Percentiles rank a stretch among this genome's conserved stretches.
These are phyloP conservation scores for Euthynnus affinis DNA, from an alignment of 2,797 vertebrate genomes.

Conservation along the genomic window DNA sequence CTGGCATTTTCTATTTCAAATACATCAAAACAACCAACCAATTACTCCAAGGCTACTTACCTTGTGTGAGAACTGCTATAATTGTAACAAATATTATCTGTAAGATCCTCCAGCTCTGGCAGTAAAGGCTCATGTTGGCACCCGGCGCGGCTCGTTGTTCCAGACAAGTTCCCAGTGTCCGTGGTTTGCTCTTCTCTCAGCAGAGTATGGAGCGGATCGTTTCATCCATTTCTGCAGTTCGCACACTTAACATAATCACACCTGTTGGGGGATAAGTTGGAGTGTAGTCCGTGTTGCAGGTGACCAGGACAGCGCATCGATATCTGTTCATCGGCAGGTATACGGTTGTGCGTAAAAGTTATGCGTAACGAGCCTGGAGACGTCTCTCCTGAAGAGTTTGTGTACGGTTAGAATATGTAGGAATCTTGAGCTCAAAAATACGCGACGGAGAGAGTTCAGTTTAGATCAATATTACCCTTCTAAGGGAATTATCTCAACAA, in stretches of 20 bases:
- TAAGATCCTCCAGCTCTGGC: constrained; percentile 76
- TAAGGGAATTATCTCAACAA: constrained; percentile 38
- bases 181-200: constrained; percentile 57
- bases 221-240: constrained; percentile 65
- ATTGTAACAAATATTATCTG: constrained; percentile 77
- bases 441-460: background rate
- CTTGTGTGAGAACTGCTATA: constrained; percentile 77
- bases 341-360: constrained; percentile 78
- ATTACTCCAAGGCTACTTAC: constrained; percentile 67
- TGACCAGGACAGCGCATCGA: constrained; percentile 40
- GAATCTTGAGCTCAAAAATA: background rate
- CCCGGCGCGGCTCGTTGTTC: constrained; percentile 59
- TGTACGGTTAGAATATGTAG: constrained; percentile 3
- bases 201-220: constrained; percentile 31
- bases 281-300: constrained; percentile 38
- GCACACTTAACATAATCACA: constrained; percentile 64
- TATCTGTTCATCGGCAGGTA: constrained; percentile 26
- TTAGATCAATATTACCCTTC: constrained; percentile 1
- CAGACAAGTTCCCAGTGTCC: constrained; percentile 68
- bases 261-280: constrained; percentile 61
- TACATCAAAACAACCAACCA: background rate
- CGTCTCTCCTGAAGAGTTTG: constrained; percentile 25
- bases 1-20: background rate
- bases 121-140: constrained; percentile 82
- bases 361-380: constrained; percentile 67